phyloP scores from a whole-genome alignment of 2,797 vertebrate species.

The Acipenser oxyrinchus region DNA sequence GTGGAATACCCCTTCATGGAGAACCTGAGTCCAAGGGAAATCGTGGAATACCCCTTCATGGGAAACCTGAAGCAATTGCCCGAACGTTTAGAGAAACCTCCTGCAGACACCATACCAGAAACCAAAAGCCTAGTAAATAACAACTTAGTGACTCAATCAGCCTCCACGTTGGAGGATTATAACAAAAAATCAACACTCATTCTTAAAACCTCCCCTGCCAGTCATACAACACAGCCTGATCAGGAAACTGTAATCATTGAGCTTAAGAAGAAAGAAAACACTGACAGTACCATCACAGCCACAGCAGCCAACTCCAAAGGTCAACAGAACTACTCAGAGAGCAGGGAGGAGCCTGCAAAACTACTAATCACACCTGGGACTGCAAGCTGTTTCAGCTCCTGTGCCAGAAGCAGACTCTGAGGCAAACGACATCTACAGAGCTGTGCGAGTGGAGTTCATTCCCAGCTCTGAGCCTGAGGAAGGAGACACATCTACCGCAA shows the following conservation, averaged over 20 bases:
- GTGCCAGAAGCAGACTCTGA: background rate
- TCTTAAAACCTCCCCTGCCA: too few relatives aligned
- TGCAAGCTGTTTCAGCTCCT: conserved; percentile 12
- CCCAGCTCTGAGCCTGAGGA: conserved; percentile 47
- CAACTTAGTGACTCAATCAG: too few relatives aligned
- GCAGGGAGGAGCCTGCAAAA: background rate
- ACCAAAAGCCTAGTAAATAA: too few relatives aligned
- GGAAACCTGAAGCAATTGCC: too few relatives aligned
- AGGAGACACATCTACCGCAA: conserved; percentile 54
- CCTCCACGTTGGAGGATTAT: too few relatives aligned
- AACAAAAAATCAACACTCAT: too few relatives aligned
- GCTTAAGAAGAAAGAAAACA: background rate
- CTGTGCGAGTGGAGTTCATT: conserved; percentile 53
- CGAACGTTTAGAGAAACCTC: too few relatives aligned
- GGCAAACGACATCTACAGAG: conserved; percentile 44
- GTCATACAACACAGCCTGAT: background rate
- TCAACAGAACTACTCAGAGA: background rate
- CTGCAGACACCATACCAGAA: too few relatives aligned
- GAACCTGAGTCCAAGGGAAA: background rate
- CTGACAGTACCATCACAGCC: background rate
- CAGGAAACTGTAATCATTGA: background rate
- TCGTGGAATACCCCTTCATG: too few relatives aligned
- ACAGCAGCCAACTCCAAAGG: conserved; percentile 1
- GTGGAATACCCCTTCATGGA: too few relatives aligned
- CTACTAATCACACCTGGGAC: conserved; percentile 19